Conservation (phyloP, 1,140 invertebrate species). For the Spodoptera litura region DNA sequence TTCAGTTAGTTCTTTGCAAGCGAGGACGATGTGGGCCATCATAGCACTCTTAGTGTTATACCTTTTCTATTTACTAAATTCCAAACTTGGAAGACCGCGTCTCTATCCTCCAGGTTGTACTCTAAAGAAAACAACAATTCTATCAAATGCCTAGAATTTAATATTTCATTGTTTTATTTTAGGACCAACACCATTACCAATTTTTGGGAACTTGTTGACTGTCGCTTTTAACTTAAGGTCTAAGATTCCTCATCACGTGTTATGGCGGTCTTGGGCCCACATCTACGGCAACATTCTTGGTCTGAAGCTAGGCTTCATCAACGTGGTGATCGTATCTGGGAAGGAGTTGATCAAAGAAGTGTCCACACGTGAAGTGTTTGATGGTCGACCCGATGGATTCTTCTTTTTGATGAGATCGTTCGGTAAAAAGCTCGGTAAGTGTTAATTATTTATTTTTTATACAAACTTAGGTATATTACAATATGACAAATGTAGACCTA, state of each 20-base stretch:
- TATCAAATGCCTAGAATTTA: not conserved
- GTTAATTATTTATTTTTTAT: not conserved
- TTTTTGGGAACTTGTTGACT: slow-evolving; percentile 72
- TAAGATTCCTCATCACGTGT: slow-evolving; percentile 66
- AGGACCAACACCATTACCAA: slow-evolving; percentile 72
- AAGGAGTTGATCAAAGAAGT: slow-evolving; percentile 88
- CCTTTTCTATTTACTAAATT: slow-evolving; percentile 16
- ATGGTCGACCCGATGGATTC: slow-evolving; percentile 90
- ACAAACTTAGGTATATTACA: not conserved
- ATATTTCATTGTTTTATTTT: slow-evolving; percentile 50
- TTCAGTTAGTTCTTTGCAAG: slow-evolving; percentile 12
- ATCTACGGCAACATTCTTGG: slow-evolving; percentile 90
- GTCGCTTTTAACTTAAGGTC: slow-evolving; percentile 67
- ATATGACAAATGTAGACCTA: not conserved
- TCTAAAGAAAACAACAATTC: not conserved
- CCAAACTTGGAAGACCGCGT: slow-evolving; percentile 17
- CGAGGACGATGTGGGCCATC: slow-evolving; percentile 10
- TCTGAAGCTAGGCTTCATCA: slow-evolving; percentile 85
- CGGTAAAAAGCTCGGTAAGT: slow-evolving; percentile 88
- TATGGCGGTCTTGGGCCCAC: slow-evolving; percentile 73
- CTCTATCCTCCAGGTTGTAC: slow-evolving; percentile 53
- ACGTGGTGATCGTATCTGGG: slow-evolving; percentile 88
- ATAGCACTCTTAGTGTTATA: slow-evolving; percentile 13
- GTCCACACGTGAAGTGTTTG: slow-evolving; percentile 88
- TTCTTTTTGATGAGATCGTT: slow-evolving; percentile 88